Evolutionary conservation across 2,797 vertebrate genomes (phyloP).

Genomic region (Anniella stebbinsi): DNA sequence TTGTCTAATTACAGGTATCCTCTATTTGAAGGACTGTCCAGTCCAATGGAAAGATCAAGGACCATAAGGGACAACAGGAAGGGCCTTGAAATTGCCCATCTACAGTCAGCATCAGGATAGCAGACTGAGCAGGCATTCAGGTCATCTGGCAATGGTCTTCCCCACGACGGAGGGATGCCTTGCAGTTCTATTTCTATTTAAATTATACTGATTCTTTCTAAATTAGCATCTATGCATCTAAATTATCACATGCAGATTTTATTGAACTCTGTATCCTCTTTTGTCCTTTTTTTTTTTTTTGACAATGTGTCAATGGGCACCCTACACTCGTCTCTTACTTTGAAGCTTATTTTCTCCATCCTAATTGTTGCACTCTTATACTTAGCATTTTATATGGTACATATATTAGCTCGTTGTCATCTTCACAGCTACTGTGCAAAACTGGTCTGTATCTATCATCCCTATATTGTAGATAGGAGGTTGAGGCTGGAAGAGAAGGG

Average conservation of each 20-base stretch:
- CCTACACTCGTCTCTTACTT: neutral
- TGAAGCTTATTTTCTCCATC: neutral
- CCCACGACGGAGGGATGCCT: neutral
- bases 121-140: neutral
- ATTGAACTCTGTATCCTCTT: neutral
- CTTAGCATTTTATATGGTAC: neutral
- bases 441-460: neutral
- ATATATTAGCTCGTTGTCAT: neutral
- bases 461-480: neutral
- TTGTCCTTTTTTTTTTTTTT: neutral
- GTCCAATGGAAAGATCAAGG: too few species aligned
- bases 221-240: neutral
- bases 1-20: too few species aligned
- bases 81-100: too few species aligned
- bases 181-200: neutral
- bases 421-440: neutral
- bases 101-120: neutral
- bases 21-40: too few species aligned
- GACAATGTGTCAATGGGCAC: neutral
- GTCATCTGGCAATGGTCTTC: neutral
- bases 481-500: neutral
- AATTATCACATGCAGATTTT: neutral
- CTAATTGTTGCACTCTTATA: neutral
- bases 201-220: neutral
- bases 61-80: too few species aligned